Evolutionary conservation across 2,888 invertebrate genomes (phyloP), one percentile per base, ranked within the genome.

Genomic region (Caenorhabditis uteleia): DNA sequence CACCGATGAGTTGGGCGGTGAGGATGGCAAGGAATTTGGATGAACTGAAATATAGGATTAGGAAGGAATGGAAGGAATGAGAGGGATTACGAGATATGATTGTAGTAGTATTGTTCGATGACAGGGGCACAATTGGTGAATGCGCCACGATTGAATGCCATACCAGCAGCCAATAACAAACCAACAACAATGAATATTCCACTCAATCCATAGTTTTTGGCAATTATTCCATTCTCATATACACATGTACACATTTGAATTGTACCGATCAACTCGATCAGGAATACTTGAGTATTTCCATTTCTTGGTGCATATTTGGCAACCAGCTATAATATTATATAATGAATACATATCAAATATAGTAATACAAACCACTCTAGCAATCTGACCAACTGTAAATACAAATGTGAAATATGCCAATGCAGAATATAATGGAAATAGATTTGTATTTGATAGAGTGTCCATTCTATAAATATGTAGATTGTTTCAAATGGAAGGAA

Each of bases 181-280:
- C 65, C 57, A 20, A 79, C 79, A 20, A 70, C 61, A 23, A 77
- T 27, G 68, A 79, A 78, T 36, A 80, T 78, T 1, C 76, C 78
- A 21, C 49, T 36, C 31, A 75, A 48, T 1, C 81, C 81, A 56
- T 78, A 81, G 64, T 77, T 58, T 50, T 75, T 72, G 45, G 74
- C 60, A 38, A 80, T 77, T 2, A 79, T 51, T 27, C 75, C 78
- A 66, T 82, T 82, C 53, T 82, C 82, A 61, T 79, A 82, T 16
- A 82, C 82, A 60, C 82, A 82, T 12, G 79, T 76, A 58, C 79
- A 79, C 77, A 77, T 77, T 57, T 80, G 82, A 33, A 75, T 68
- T 1, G 77, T 74, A 31, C 68, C 74, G 38, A 76, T 69, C 38
- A 69, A 40, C 49, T 76, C 76, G 42, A 64, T 57, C 38, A 68